Percentiles rank a stretch among this genome's conserved stretches.
Evolutionary conservation across 2,888 invertebrate species (phyloP).

Genomic region (Trissolcus japonicus): DNA sequence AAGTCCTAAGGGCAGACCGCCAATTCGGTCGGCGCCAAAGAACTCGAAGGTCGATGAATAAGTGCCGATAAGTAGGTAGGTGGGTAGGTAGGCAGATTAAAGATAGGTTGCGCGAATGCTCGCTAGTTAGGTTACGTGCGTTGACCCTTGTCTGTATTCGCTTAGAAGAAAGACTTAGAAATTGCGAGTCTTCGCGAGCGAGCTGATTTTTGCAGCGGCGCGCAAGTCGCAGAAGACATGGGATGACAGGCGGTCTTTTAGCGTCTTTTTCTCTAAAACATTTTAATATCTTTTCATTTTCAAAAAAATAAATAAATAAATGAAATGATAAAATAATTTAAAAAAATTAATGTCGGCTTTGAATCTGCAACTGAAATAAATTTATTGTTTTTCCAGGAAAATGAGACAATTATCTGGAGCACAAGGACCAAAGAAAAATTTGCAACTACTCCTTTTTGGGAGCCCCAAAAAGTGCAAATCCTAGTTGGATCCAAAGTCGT

Average conservation of each 20-base stretch:
- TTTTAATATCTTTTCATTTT: too few relatives aligned
- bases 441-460: too few relatives aligned
- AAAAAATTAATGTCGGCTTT: too few relatives aligned
- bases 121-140: slow-evolving; percentile 73
- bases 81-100: slow-evolving; percentile 74
- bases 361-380: too few relatives aligned
- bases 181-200: slow-evolving; percentile 51
- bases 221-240: too few relatives aligned
- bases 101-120: slow-evolving; percentile 66
- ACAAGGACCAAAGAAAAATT: too few relatives aligned
- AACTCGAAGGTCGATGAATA: slow-evolving; percentile 67
- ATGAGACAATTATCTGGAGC: too few relatives aligned
- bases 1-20: slow-evolving; percentile 44
- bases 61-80: slow-evolving; percentile 75
- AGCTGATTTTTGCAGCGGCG: not conserved
- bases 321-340: too few relatives aligned
- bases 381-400: too few relatives aligned
- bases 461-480: too few relatives aligned
- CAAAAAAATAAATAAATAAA: too few relatives aligned
- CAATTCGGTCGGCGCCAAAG: slow-evolving; percentile 62
- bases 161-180: slow-evolving; percentile 61
- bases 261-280: too few relatives aligned
- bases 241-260: not conserved
- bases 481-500: slow-evolving; percentile 24
- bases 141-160: slow-evolving; percentile 72